Conservation (phyloP, 2,888 invertebrate genomes). For the Drosophila mimica region DNA sequence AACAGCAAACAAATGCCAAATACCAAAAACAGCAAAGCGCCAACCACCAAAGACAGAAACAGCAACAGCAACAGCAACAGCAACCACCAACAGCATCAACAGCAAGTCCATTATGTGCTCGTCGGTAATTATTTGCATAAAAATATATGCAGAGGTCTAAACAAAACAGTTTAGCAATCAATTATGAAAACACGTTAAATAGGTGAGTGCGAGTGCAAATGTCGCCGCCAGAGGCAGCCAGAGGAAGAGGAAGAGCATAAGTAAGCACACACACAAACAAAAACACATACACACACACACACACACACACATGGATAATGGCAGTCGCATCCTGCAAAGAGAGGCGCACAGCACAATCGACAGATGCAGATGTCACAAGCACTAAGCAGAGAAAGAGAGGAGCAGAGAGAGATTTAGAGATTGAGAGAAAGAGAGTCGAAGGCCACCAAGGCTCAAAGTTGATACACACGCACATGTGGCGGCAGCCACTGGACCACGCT, state of each 20-base stretch:
- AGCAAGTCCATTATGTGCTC: slow-evolving; percentile 67
- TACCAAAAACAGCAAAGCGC: slow-evolving; percentile 45
- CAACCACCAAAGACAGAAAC: slow-evolving; percentile 48
- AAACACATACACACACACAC: slow-evolving; percentile 9
- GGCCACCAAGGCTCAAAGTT: slow-evolving; percentile 42
- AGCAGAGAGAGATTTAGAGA: not conserved
- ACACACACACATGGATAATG: slow-evolving; percentile 35
- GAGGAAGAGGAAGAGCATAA: slow-evolving; percentile 19
- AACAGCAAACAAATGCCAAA: slow-evolving; percentile 20
- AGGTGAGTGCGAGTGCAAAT: slow-evolving; percentile 74
- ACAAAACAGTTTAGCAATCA: slow-evolving; percentile 82
- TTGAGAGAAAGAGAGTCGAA: slow-evolving; percentile 14
- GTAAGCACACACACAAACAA: not conserved
- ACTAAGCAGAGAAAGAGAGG: slow-evolving; percentile 1
- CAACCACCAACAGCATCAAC: slow-evolving; percentile 33
- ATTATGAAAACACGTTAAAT: slow-evolving; percentile 81
- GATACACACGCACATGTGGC: slow-evolving; percentile 33
- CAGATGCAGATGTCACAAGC: slow-evolving; percentile 61
- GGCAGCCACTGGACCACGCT: slow-evolving; percentile 12
- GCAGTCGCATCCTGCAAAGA: slow-evolving; percentile 26
- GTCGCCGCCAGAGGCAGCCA: slow-evolving; percentile 53
- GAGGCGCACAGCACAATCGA: slow-evolving; percentile 49
- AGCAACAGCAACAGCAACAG: slow-evolving; percentile 24
- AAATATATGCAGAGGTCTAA: slow-evolving; percentile 79
- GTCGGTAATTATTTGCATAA: slow-evolving; percentile 79